Evolutionary conservation across 2,888 invertebrate species (phyloP).

Genomic region (Rhorus exstirpatorius): DNA sequence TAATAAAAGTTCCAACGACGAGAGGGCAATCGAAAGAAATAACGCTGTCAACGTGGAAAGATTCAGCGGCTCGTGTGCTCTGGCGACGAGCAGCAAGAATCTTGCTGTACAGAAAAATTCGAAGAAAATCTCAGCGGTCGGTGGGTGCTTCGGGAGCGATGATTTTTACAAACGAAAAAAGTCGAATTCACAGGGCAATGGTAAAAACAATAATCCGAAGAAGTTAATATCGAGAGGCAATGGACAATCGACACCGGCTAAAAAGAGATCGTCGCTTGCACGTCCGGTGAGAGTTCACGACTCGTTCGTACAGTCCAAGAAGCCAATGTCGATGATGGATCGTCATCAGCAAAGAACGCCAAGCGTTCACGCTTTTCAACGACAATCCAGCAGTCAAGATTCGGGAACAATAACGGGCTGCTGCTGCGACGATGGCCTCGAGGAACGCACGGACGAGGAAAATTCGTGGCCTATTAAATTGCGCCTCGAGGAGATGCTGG

Average conservation of each 20-base stretch:
- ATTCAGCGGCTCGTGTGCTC: conserved; percentile 2
- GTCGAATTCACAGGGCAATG: not conserved
- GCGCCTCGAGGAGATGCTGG: conserved; percentile 83
- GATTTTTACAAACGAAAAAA: conserved; percentile 59
- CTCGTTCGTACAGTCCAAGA: conserved; percentile 77
- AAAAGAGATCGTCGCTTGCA: conserved; percentile 82
- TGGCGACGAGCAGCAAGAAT: conserved; percentile 15
- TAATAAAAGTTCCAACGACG: conserved; percentile 65
- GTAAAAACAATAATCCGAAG: conserved; percentile 37
- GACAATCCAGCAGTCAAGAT: conserved; percentile 66
- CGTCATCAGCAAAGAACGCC: not conserved
- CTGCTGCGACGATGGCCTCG: conserved; percentile 70
- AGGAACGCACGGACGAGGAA: conserved; percentile 73
- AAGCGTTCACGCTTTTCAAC: conserved; percentile 38
- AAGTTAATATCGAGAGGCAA: conserved; percentile 29
- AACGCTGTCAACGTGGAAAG: conserved; percentile 13
- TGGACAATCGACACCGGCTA: conserved; percentile 77
- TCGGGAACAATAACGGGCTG: conserved; percentile 66
- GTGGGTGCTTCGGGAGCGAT: conserved; percentile 44
- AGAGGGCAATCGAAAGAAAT: conserved; percentile 40
- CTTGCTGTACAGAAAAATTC: conserved; percentile 32
- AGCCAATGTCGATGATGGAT: conserved; percentile 68
- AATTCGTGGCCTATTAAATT: conserved; percentile 80
- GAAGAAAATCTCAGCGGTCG: not conserved
- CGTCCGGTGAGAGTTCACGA: conserved; percentile 83